Conservation (phyloP, 1,140 invertebrate species). For the Panonychus citri region DNA sequence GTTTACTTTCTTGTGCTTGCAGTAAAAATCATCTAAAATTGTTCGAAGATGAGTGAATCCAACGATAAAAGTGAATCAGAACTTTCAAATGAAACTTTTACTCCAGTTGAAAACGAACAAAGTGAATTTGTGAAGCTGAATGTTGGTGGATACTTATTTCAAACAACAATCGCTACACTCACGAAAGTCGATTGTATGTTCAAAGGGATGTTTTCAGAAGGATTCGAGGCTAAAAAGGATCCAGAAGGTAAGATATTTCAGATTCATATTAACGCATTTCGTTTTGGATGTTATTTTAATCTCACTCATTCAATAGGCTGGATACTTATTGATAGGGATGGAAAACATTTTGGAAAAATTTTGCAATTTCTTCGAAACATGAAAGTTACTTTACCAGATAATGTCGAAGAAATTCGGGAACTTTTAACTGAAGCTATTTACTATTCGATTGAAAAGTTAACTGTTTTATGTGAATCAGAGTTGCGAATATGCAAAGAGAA, state of each 20-base stretch:
- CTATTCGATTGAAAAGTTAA: background rate
- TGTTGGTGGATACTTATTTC: constrained; percentile 72
- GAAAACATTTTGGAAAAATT: background rate
- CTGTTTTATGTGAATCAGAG: background rate
- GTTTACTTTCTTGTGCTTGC: too few species aligned
- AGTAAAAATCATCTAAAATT: too few species aligned
- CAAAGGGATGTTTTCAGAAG: background rate
- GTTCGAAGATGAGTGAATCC: too few species aligned
- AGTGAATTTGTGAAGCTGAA: constrained; percentile 84
- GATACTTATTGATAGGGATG: background rate
- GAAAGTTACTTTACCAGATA: background rate
- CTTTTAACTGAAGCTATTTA: background rate
- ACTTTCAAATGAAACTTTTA: too few species aligned
- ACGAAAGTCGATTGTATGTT: constrained; percentile 60
- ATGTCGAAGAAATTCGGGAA: background rate
- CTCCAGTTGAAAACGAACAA: too few species aligned
- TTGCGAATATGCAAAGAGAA: too few species aligned
- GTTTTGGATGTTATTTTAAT: too few species aligned
- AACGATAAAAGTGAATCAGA: too few species aligned
- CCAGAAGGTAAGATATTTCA: too few species aligned
- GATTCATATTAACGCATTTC: too few species aligned
- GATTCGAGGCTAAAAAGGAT: too few species aligned
- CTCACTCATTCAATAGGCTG: background rate
- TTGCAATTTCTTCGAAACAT: background rate
- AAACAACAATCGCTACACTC: constrained; percentile 85